Percentiles rank a stretch among this genome's conserved stretches.
These are phyloP conservation scores for Macroramphosus scolopax DNA, from an alignment of 2,797 vertebrate species.

Conservation along the genomic window DNA sequence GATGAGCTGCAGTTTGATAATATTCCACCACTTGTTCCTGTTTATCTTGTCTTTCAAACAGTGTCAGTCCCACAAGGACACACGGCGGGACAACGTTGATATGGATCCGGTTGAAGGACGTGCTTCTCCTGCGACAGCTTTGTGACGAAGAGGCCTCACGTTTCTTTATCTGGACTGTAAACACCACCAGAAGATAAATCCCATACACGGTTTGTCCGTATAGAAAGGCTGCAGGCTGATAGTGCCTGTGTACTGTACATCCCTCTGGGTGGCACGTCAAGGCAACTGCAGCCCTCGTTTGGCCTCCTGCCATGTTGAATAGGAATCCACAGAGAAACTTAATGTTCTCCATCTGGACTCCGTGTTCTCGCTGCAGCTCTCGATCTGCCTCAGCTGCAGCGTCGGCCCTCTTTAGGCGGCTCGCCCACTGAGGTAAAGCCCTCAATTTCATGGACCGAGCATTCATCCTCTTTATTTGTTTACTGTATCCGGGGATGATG, in stretches of 20 bases:
- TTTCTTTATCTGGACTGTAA: no score
- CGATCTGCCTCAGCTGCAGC: slow-evolving; percentile 3
- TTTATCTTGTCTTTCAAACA: no score
- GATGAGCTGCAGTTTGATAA: no score
- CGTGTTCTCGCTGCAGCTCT: slow-evolving; percentile 34
- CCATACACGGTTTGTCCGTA: no score
- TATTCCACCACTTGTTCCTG: no score
- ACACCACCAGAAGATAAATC: background rate
- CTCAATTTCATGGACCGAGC: background rate
- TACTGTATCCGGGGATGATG: no score
- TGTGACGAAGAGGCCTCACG: no score
- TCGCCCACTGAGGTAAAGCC: no score
- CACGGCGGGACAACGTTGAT: no score
- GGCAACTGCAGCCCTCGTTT: slow-evolving; percentile 29
- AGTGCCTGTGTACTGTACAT: slow-evolving; percentile 18
- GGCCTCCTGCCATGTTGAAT: slow-evolving; percentile 46
- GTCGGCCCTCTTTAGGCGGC: background rate
- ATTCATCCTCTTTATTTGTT: background rate
- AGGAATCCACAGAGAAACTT: slow-evolving; percentile 33
- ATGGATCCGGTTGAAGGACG: no score
- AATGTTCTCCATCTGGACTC: slow-evolving; percentile 40
- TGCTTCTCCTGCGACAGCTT: no score
- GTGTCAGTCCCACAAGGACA: no score
- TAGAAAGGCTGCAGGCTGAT: slow-evolving; percentile 19
- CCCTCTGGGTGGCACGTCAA: slow-evolving; percentile 37